These are phyloP conservation scores for Daubentonia madagascariensis DNA, from an alignment of 2,113 vertebrate genomes.

Conservation along the genomic window DNA sequence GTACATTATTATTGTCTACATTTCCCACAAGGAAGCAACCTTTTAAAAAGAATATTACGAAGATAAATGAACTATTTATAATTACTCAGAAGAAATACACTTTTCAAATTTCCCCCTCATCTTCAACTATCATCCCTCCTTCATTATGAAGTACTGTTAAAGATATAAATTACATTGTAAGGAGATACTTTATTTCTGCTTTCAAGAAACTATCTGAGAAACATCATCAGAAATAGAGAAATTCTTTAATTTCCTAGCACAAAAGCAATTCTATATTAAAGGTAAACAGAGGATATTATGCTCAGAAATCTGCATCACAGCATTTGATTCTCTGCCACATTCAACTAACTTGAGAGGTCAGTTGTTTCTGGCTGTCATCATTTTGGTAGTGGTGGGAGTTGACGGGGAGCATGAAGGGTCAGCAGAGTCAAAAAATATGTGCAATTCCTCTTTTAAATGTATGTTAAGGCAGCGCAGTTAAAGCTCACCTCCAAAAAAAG, in stretches of 20 bases:
- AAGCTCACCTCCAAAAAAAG: not conserved
- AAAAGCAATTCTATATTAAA: not conserved
- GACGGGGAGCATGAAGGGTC: not conserved
- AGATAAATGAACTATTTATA: conserved; percentile 20
- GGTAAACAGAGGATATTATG: not conserved
- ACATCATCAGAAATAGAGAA: not conserved
- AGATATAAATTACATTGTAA: not conserved
- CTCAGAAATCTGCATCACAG: not conserved
- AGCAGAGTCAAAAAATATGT: not conserved
- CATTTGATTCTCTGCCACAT: not conserved
- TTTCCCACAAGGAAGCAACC: not conserved
- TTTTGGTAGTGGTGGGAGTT: not conserved
- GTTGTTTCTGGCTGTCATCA: not conserved
- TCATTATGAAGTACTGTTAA: not conserved
- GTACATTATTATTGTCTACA: not conserved
- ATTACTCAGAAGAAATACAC: not conserved
- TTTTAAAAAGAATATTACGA: not conserved
- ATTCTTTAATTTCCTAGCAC: not conserved
- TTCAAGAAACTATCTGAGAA: not conserved
- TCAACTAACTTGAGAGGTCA: not conserved
- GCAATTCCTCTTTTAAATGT: not conserved
- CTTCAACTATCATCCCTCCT: not conserved
- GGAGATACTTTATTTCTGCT: not conserved
- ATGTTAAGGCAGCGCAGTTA: not conserved
- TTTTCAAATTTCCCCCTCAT: not conserved